Conservation (phyloP, 2,113 vertebrate species). For the Gymnocephalus cernua region DNA sequence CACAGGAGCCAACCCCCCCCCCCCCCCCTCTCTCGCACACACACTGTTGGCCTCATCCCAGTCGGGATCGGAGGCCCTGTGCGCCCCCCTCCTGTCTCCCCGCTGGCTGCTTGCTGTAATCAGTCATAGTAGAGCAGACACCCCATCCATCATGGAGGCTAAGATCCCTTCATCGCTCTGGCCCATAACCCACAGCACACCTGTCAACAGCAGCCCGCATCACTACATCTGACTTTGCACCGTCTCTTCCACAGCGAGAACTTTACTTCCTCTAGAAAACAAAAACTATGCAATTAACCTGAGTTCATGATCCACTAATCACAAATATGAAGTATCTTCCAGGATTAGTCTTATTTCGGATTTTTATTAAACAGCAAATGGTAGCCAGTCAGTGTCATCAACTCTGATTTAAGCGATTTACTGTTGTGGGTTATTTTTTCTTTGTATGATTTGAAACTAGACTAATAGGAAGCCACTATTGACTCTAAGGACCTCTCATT, state of each 20-base stretch:
- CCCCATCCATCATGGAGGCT: conserved; percentile 72
- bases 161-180: conserved; percentile 69
- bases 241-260: conserved; percentile 50
- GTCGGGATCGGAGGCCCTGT: conserved; percentile 32
- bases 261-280: conserved; percentile 18
- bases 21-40: background rate
- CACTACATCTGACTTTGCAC: conserved; percentile 62
- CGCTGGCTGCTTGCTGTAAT: conserved; percentile 71
- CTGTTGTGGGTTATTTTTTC: background rate
- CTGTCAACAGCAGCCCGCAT: conserved; percentile 51
- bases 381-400: background rate
- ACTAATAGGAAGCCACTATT: background rate
- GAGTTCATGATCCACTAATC: background rate
- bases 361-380: background rate
- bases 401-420: background rate
- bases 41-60: conserved; percentile 54
- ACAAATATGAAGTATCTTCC: background rate
- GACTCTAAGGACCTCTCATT: background rate
- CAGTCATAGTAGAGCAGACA: conserved; percentile 70
- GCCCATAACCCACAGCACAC: conserved; percentile 55
- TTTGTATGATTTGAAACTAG: background rate
- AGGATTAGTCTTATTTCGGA: background rate
- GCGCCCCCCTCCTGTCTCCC: conserved; percentile 53
- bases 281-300: background rate
- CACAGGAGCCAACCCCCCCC: conserved; percentile 31